Conservation (phyloP, 1,140 invertebrate species). For the Trachymyrmex cornetzi region DNA sequence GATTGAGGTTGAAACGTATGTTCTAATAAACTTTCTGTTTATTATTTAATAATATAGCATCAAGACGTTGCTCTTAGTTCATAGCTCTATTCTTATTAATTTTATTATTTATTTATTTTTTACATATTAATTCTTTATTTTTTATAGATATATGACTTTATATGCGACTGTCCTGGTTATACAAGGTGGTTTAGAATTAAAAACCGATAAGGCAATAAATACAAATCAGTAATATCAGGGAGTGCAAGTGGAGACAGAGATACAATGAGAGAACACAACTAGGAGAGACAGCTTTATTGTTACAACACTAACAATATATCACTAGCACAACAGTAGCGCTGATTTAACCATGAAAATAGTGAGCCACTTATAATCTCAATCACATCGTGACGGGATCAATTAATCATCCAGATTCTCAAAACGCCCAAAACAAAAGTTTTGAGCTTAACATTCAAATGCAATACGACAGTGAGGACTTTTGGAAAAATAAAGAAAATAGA, state of each 20-base stretch:
- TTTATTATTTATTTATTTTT: background rate
- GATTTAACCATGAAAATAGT: constrained; percentile 38
- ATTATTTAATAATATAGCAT: too few relatives aligned
- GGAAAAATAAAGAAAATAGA: constrained; percentile 33
- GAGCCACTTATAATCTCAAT: constrained; percentile 37
- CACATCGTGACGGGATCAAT: constrained; percentile 11
- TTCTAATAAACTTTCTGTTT: too few relatives aligned
- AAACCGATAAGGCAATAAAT: background rate
- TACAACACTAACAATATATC: constrained; percentile 52
- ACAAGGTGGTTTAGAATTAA: background rate
- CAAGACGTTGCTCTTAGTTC: too few relatives aligned
- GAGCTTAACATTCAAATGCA: constrained; percentile 28
- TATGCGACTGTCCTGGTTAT: background rate
- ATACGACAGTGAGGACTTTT: background rate
- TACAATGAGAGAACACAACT: background rate
- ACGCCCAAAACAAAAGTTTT: background rate
- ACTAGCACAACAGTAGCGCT: constrained; percentile 55
- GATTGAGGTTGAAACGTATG: too few relatives aligned
- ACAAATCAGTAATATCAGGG: constrained; percentile 28
- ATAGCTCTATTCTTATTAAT: too few relatives aligned
- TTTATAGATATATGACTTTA: background rate
- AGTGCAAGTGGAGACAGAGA: background rate
- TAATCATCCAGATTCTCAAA: constrained; percentile 31
- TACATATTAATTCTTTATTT: background rate
- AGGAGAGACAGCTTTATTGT: constrained; percentile 64